Evolutionary conservation across 2,113 vertebrate species (phyloP).

Genomic region (Corythaeola cristata): DNA sequence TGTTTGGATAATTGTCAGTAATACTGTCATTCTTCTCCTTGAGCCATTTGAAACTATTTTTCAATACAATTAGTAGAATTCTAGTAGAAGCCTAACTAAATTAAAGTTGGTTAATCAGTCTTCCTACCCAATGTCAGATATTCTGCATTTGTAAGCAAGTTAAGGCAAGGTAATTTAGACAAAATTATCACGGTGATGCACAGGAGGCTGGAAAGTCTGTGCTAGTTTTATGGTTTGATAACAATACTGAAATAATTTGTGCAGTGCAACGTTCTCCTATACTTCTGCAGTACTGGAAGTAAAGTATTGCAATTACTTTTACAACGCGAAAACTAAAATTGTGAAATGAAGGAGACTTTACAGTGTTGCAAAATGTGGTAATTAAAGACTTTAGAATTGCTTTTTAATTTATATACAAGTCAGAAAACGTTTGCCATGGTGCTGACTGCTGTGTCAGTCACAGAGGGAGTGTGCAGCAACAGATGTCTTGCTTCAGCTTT

Average conservation of each 20-base stretch:
- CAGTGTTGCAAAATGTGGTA: not conserved
- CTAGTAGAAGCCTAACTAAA: not conserved
- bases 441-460: not conserved
- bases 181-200: not conserved
- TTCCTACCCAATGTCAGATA: not conserved
- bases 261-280: not conserved
- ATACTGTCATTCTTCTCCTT: not conserved
- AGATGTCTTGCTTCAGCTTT: slow-evolving; percentile 1
- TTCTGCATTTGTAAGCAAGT: not conserved
- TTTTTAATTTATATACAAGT: not conserved
- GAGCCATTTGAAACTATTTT: not conserved
- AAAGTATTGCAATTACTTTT: not conserved
- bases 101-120: not conserved
- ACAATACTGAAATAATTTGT: not conserved
- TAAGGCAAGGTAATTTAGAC: not conserved
- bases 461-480: not conserved
- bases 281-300: not conserved
- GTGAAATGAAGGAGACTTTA: not conserved
- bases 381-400: not conserved
- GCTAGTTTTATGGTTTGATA: not conserved
- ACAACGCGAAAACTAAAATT: not conserved
- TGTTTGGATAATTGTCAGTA: not conserved
- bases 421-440: not conserved
- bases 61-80: not conserved
- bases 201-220: not conserved